Evolutionary conservation across 2,113 vertebrate genomes (phyloP), one percentile per base, ranked within the genome.

Genomic region (Protomyctophum bolini): DNA sequence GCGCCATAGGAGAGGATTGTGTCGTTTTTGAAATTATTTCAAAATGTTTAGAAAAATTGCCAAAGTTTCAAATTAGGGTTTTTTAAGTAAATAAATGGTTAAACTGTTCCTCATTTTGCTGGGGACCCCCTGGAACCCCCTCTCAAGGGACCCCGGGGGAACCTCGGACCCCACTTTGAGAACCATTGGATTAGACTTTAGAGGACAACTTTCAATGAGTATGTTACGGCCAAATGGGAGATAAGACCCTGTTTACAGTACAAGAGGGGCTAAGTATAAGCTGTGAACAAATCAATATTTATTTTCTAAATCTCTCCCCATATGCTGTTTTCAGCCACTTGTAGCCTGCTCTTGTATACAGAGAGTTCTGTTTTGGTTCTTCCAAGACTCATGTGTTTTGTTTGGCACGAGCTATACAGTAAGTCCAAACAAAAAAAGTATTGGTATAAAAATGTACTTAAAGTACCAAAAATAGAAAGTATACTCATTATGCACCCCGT

Each of bases 211-310:
- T 89, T 87, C 83, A 79, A 76, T 70, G 14, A 73, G 67, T n/a
- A 52, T 63, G 8, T 50, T 12, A n/a, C 1, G 8, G 66, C 62
- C 77, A 67, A 73, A 54, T 51, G 54, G 29, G 56, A 76, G 82
- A 70, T 64, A 77, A 86, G n/a, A n/a, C 45, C 45, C 14, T 54
- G 46, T 72, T 68, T 54, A 46, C 59, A 49, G 47, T 47, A 29
- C 49, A 58, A 55, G 66, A 77, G 63, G 66, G 10, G 63, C 70
- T 21, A 59, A 59, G 66, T 66, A 50, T 83, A 80, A 84, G 74
- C 78, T 67, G 71, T 80, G 72, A 59, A 82, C 73, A 89, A 84
- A 86, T 89, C 82, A 87, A 80, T 80, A 80, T 41, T 41, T 41
- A 9, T 72, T 72, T 66, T 81, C 28, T 6, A 65, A 64, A 77